phyloP scores from a whole-genome alignment of 2,888 invertebrate genomes.

The Scaptomyza tumidula region DNA sequence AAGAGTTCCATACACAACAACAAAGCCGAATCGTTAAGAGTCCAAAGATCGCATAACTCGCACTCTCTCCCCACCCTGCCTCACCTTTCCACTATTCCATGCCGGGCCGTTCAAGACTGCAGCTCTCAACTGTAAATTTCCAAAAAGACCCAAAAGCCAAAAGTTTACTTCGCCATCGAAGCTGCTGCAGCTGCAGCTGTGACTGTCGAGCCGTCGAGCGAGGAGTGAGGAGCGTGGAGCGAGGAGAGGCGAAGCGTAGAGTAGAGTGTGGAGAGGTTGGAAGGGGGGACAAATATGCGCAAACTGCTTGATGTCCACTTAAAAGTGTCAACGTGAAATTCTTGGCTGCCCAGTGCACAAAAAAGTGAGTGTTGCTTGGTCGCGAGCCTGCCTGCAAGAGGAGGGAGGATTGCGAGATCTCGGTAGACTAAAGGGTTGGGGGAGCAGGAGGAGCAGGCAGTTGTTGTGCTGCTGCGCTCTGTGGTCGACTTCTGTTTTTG shows the following conservation, averaged over 20 bases:
- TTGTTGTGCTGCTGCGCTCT: conserved; percentile 16
- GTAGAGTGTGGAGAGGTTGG: neutral
- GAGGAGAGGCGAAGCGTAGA: neutral
- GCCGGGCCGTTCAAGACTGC: conserved; percentile 8
- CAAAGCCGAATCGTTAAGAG: conserved; percentile 74
- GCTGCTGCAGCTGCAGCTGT: conserved; percentile 54
- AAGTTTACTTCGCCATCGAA: conserved; percentile 31
- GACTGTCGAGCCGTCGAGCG: neutral
- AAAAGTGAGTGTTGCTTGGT: conserved; percentile 67
- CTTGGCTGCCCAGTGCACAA: conserved; percentile 67
- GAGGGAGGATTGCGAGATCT: neutral
- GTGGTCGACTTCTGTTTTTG: conserved; percentile 61
- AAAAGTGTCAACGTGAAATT: conserved; percentile 83
- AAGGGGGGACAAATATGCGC: conserved; percentile 65
- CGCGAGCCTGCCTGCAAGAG: conserved; percentile 43
- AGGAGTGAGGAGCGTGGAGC: neutral
- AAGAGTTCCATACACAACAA: conserved; percentile 39
- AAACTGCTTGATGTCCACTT: conserved; percentile 82
- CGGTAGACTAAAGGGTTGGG: conserved; percentile 4
- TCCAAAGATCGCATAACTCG: conserved; percentile 79
- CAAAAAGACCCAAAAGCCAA: conserved; percentile 64
- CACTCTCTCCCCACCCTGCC: conserved; percentile 43
- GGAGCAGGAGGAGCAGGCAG: conserved; percentile 5
- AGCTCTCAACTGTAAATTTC: conserved; percentile 70
- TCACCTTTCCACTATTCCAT: neutral